Base-by-base conservation (phyloP, 2,797 vertebrate genomes). In the Arnoldichthys spilopterus region DNA sequence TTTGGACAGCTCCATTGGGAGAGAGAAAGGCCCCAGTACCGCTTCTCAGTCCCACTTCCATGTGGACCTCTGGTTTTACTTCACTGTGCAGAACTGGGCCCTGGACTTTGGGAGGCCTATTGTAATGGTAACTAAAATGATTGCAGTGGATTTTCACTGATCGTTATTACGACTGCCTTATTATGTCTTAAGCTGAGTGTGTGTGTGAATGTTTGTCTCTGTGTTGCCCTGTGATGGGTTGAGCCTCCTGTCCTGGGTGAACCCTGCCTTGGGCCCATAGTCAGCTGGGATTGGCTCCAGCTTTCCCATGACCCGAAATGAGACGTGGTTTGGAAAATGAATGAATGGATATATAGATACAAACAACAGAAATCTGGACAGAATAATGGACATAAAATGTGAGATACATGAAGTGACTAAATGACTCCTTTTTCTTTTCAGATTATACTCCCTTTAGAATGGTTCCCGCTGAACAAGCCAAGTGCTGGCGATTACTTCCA, bases 91-190 rank as follows among this genome's bases (percentile, higher is more conserved):
- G 93, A 99, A 99, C 92, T 99, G 97, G 97, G 89, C 98, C 74
- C 92, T 99, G 88, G 97, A 99, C 87, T 99, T 99, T 0, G 97
- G 97, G n/a, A 95, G 98, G 62, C 98, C 97, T 26, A 99, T 99
- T 3, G 95, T 92, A 0, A 98, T 98, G 97, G 98, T 98, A 90
- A 72, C 30, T 71, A 20, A 56, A 26, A 2, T 49, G 12, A 30
- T 58, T 9, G 1, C 7, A 0, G 43, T 4, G 47, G 4, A 51
- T 58, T 64, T 18, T 1, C 49, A 8, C 2, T 54, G 51, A 22
- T 18, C 4, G 4, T 51, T 20, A 16, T 51, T 51, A 3, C 5
- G 4, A 51, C 49, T 51, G 4, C 11, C 11, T 43, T 43, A 37
- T 37, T 8, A 37, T 37, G 34, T 37, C 34, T 37, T 8, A 37